Conservation (phyloP, 2,113 vertebrate genomes). For the Diadophis punctatus region DNA sequence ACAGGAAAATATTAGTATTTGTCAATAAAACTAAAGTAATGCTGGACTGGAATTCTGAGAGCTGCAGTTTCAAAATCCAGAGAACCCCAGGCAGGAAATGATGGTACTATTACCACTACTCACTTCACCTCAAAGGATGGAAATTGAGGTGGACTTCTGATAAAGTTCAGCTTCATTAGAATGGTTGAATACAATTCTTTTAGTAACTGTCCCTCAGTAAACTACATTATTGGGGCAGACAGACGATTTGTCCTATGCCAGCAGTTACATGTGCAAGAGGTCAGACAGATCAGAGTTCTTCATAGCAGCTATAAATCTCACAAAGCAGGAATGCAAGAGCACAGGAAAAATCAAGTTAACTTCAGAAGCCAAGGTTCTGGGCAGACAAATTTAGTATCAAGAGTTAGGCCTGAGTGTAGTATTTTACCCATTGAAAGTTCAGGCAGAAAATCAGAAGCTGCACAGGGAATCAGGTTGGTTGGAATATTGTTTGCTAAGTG, state of each 20-base stretch:
- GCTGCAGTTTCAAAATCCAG: neutral
- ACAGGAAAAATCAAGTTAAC: neutral
- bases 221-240: neutral
- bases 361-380: neutral
- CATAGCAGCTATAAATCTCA: neutral
- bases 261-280: neutral
- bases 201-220: neutral
- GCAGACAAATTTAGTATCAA: neutral
- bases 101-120: neutral
- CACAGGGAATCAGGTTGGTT: neutral
- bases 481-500: neutral
- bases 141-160: neutral
- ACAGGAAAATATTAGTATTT: neutral
- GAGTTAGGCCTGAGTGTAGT: neutral
- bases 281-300: neutral
- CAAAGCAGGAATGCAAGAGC: neutral
- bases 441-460: neutral
- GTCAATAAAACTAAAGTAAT: neutral
- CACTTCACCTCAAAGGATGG: neutral
- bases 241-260: neutral
- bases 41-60: neutral
- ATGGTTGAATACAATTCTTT: neutral
- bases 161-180: neutral
- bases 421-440: neutral
- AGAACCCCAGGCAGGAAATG: neutral